Base-by-base conservation (phyloP, 1,140 invertebrate genomes). In the Olivierus martensii region DNA sequence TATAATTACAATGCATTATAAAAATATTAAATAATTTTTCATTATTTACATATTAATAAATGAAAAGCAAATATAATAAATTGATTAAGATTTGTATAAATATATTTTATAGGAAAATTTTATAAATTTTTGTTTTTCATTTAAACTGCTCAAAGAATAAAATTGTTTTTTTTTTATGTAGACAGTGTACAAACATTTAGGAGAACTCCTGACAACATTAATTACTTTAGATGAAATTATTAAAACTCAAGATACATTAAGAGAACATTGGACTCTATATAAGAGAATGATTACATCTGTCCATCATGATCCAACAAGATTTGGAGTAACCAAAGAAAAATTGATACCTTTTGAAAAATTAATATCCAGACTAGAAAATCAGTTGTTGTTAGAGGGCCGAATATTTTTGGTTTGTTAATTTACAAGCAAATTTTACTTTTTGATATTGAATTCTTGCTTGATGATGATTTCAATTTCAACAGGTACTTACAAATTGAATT, bases 151-250 rank as follows among this genome's bases (percentile, higher is more conserved):
- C n/a, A n/a, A 28, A 28, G 28, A 28, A 28, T 28, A 9, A 28
- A 28, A 6, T 9, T 49, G 49, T 28, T 42, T 60, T 66, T 68
- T 60, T 52, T 47, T 60, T 17, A 65, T 67, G 18, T 65, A 77
- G 73, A 70, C 70, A 61, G 69, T 79, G 21, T 75, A 81, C 61
- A 76, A 79, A 57, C 71, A 79, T 56, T 67, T 85, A 9, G 75
- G 77, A 14, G 75, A 82, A 62, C 62, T 86, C 17, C 73, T 87
- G 21, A 66, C 75, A n/a, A 72, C 80, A 42, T 69, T 87, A 5
- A 69, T 86, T 10, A 82, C 77, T 18, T 60, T 88, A 11, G 84
- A 88, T 65, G 77, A 79, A 67, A 68, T 87, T 14, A 71, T 87
- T 34, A 70, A 73, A 22, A 66, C 67, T 39, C 77, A 80, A 52